Evolutionary conservation across 2,797 vertebrate genomes (phyloP), one percentile per base, ranked within the genome.

Genomic region (Micromesistius poutassou): DNA sequence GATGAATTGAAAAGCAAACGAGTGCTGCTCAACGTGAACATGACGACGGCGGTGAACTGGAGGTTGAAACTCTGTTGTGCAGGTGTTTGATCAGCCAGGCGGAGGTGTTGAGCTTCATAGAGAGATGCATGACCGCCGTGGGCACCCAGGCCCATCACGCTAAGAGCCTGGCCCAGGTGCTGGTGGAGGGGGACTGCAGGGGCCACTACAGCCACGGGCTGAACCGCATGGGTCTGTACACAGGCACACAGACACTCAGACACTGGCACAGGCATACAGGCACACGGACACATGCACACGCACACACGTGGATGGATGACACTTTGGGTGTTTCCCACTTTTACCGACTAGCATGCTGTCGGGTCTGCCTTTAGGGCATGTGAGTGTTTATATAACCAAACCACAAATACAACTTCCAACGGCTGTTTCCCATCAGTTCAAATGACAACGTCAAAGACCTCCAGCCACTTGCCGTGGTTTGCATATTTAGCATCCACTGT

Each of bases 141-240:
- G 93, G 91, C 4, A 90, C 93, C 72, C 84, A 92, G 76, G 74
- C 75, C 0, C 88, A 92, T 81, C 94, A 95, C 3, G 94, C 92
- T 30, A 78, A 35, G 71, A 91, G 92, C 81, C 87, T 95, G 84
- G 94, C 94, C 0, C 87, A 94, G 78, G 94, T 95, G 28, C 86
- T 95, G 84, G 92, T 95, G 81, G 94, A 93, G 77, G 94, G 92
- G 5, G 94, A 95, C 86, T 76, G 83, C 83, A 89, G 94, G 31
- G 94, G 94, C 1, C 94, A 95, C 89, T 94, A 93, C 87, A 95
- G 94, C 85, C 94, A 95, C 1, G 94, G 94, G 30, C 94, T 95
- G 74, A 95, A 95, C 87, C 87, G 94, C 80, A 90, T 94, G 90
- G 94, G 94, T 95, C 10, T 84, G 93, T 88, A 46, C 14, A 46